Base-by-base conservation (phyloP, 1,140 invertebrate species). In the Megalonaias nervosa region DNA sequence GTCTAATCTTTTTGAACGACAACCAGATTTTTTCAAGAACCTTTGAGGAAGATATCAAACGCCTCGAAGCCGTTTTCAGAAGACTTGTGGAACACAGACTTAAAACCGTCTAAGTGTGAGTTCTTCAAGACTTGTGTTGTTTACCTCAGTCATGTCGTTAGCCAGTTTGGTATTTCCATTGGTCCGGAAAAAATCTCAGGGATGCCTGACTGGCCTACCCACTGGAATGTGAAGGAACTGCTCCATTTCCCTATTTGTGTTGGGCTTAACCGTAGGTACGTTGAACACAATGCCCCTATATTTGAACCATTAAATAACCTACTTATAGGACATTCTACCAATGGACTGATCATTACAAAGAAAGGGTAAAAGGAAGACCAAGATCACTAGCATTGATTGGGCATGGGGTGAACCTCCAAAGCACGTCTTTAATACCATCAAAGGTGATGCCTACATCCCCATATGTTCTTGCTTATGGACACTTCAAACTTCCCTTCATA, bases 161-260 rank as follows among this genome's bases (percentile, higher is more conserved):
- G n/a, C 82, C 19, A 86, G 88, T 15, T 84, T 83, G 57, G 58
- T 67, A 9, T 66, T 86, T 0, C 82, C 81, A 9, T 38, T n/a
- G n/a, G n/a, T n/a, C n/a, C n/a, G n/a, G n/a, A n/a, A n/a, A n/a
- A n/a, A n/a, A n/a, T n/a, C 17, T 11, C 67, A 85, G 13, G 87
- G 84, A 31, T 72, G 85, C 19, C 67, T 76, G 55, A 23, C 84
- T 6, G 81, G 85, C 76, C 83, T n/a, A n/a, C 79, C 11, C 69
- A 77, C 9, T 90, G 69, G 82, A 31, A 75, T 79, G 19, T 71
- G 0, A 81, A 81, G 48, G 75, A 87, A 31, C 64, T 90, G 0
- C 77, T 89, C 64, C 26, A 84, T 23, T 92, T 93, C 79, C 57
- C 93, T 1, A 92, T 92, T 2, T 80, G 93, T 23, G 75, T 87